Percentiles rank a stretch among this genome's conserved stretches.
These are phyloP conservation scores for Lobophora halterata DNA, from an alignment of 2,888 invertebrate species.

Conservation along the genomic window DNA sequence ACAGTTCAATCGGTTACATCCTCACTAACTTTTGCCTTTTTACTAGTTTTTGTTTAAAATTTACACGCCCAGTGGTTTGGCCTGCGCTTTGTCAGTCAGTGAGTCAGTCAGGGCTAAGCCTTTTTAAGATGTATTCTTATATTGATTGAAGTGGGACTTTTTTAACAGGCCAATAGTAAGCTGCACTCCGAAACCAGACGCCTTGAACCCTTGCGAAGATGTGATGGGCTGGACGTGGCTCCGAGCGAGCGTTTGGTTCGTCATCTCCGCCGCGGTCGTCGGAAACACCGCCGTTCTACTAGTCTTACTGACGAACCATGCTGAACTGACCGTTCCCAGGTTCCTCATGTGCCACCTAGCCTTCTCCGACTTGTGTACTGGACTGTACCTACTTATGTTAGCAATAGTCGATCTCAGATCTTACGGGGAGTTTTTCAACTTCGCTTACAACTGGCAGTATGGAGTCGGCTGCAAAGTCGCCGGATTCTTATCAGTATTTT, in stretches of 20 bases:
- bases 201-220: constrained; percentile 93
- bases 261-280: constrained; percentile 88
- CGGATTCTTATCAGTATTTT: constrained; percentile 93
- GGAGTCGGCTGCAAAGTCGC: constrained; percentile 91
- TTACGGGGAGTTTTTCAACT: constrained; percentile 93
- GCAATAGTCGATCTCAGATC: constrained; percentile 92
- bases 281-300: constrained; percentile 92
- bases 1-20: too few relatives aligned
- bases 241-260: constrained; percentile 92
- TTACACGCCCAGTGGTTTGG: too few relatives aligned
- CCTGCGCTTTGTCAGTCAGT: too few relatives aligned
- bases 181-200: constrained; percentile 89
- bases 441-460: constrained; percentile 93
- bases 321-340: constrained; percentile 67
- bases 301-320: constrained; percentile 84
- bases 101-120: too few relatives aligned
- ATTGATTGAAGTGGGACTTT: too few relatives aligned
- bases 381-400: constrained; percentile 89
- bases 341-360: constrained; percentile 86
- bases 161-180: constrained; percentile 70
- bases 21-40: too few relatives aligned
- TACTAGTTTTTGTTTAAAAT: too few relatives aligned
- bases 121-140: too few relatives aligned
- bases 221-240: constrained; percentile 92
- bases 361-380: constrained; percentile 93